These are phyloP conservation scores for Ianthella basta DNA, from an alignment of 37 sponge, comb jelly and placozoan genomes.

Conservation along the genomic window DNA sequence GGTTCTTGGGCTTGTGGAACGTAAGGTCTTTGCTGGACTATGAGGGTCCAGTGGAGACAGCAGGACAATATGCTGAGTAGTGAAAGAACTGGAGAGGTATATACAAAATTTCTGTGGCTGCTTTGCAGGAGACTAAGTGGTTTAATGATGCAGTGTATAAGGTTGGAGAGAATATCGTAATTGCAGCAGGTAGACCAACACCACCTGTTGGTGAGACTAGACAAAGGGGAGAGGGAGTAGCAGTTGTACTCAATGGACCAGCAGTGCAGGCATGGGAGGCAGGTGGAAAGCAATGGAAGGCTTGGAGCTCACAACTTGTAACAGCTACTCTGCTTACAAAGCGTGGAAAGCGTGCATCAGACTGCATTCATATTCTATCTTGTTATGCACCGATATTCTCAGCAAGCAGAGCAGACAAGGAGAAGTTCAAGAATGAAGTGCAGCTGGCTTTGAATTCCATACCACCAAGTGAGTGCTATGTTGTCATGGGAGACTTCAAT, in stretches of 20 bases:
- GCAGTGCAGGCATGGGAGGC: slow-evolving; percentile 1
- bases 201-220: neutral
- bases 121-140: too few relatives aligned
- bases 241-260: slow-evolving; percentile 8
- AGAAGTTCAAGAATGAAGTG: slow-evolving; percentile 9
- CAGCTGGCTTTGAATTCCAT: slow-evolving; percentile 19
- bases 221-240: slow-evolving; percentile 17
- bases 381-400: slow-evolving; percentile 7
- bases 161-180: neutral
- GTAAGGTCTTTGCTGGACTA: too few relatives aligned
- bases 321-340: neutral
- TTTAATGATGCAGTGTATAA: neutral
- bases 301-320: slow-evolving; percentile 11
- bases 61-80: too few relatives aligned
- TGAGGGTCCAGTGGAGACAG: too few relatives aligned
- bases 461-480: slow-evolving; percentile 16
- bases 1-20: too few relatives aligned
- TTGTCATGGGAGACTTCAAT: slow-evolving; percentile 39
- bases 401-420: slow-evolving; percentile 9
- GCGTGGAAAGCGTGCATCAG: too few relatives aligned
- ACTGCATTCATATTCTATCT: neutral
- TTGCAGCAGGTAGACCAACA: slow-evolving; percentile 15
- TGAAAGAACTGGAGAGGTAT: too few relatives aligned
- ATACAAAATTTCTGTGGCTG: too few relatives aligned
- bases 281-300: slow-evolving; percentile 26